Conservation (phyloP, 1,140 invertebrate species). For the Melipona quadrifasciata region DNA sequence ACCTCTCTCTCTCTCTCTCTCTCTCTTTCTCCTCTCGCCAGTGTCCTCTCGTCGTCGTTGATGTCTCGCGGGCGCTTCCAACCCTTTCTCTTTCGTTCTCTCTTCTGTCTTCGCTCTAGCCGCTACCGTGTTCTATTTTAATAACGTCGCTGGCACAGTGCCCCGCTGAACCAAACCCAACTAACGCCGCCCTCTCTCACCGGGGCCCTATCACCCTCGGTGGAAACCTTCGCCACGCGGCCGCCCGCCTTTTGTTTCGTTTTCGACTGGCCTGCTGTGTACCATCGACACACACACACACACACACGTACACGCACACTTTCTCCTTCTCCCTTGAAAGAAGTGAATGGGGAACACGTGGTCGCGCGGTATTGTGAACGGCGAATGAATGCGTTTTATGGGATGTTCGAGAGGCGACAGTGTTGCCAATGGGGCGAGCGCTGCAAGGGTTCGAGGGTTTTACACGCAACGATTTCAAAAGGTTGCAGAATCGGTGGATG, state of each 20-base stretch:
- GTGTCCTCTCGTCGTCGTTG: constrained; percentile 36
- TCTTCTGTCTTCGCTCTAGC: constrained; percentile 41
- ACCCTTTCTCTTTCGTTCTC: neutral
- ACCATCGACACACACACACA: neutral
- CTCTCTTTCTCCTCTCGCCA: constrained; percentile 3
- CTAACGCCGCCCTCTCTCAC: constrained; percentile 1
- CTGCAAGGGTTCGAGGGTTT: neutral
- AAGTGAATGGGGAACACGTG: neutral
- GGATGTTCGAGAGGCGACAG: neutral
- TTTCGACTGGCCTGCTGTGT: constrained; percentile 12
- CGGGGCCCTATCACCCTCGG: constrained; percentile 55
- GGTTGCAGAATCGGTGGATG: neutral
- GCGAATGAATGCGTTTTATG: constrained; percentile 3
- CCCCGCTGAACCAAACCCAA: constrained; percentile 63
- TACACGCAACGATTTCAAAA: neutral
- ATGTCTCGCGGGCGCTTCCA: neutral
- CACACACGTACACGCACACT: neutral
- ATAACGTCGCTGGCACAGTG: constrained; percentile 76
- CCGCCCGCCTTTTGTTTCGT: constrained; percentile 15
- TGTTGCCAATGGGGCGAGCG: neutral
- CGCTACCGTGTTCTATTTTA: constrained; percentile 72
- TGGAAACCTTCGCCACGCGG: neutral
- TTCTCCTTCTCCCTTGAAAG: neutral
- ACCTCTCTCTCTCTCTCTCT: constrained; percentile 34
- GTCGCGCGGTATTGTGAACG: neutral